Conservation (phyloP, 1,140 invertebrate species). For the Coboldia fuscipes region DNA sequence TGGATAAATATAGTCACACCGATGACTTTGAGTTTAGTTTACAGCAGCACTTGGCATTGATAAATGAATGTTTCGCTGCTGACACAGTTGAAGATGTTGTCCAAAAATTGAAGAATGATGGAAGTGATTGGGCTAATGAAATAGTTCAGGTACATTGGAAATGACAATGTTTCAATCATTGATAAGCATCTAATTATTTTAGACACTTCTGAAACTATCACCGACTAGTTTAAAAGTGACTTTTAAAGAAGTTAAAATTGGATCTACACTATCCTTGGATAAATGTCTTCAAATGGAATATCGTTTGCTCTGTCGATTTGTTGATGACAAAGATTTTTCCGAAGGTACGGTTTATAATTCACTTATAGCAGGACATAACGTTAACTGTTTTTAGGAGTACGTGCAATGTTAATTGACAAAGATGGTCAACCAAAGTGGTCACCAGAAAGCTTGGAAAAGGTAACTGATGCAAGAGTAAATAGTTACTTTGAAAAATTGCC, state of each 20-base stretch:
- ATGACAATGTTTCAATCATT: not conserved
- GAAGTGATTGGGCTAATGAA: conserved; percentile 57
- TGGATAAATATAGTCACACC: too few species aligned
- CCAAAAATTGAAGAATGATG: conserved; percentile 45
- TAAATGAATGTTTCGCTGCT: conserved; percentile 59
- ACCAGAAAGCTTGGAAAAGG: conserved; percentile 45
- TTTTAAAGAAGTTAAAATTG: conserved; percentile 50
- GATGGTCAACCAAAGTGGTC: conserved; percentile 86
- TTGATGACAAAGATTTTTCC: conserved; percentile 63
- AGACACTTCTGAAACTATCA: conserved; percentile 64
- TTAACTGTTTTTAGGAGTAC: conserved; percentile 38
- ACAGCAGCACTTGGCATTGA: conserved; percentile 47
- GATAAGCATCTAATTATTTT: conserved; percentile 11
- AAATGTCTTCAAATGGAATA: conserved; percentile 88
- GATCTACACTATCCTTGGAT: conserved; percentile 44
- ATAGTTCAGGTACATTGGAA: conserved; percentile 26
- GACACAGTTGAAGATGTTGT: conserved; percentile 67
- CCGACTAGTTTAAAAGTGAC: conserved; percentile 87
- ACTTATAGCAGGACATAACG: not conserved
- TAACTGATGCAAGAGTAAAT: conserved; percentile 48
- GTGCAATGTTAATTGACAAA: conserved; percentile 86
- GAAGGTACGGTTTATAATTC: conserved; percentile 48
- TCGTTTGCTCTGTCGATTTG: conserved; percentile 47
- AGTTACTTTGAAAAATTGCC: conserved; percentile 58
- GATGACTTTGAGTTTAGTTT: conserved; percentile 63